Evolutionary conservation across 2,888 invertebrate species (phyloP).

Genomic region (Cantharis lateralis): DNA sequence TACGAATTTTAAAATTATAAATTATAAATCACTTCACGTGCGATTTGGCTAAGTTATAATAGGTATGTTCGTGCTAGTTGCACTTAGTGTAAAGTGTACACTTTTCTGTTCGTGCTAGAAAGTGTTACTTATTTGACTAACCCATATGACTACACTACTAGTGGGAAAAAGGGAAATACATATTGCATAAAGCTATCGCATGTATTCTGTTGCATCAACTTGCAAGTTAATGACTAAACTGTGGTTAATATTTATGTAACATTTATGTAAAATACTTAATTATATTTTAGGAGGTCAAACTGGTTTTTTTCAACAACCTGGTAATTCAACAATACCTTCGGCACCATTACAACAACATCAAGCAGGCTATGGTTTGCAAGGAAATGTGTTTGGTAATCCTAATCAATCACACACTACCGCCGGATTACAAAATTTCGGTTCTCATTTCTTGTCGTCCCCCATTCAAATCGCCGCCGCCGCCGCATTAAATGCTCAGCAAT

Average conservation of each 20-base stretch:
- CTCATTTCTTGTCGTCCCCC: constrained; percentile 65
- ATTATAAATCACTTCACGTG: no score
- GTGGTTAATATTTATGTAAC: neutral
- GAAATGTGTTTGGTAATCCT: constrained; percentile 57
- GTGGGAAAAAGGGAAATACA: no score
- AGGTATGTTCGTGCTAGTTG: no score
- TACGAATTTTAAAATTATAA: no score
- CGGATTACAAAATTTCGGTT: constrained; percentile 59
- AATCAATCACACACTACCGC: constrained; percentile 56
- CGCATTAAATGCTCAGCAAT: constrained; percentile 65
- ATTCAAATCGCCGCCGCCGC: constrained; percentile 68
- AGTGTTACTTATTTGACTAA: no score
- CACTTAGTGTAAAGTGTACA: no score
- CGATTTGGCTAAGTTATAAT: no score
- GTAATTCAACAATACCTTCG: constrained; percentile 54
- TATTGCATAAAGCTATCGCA: no score
- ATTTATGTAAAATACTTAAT: neutral
- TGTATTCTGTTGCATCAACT: no score
- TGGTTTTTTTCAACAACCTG: constrained; percentile 59
- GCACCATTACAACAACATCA: constrained; percentile 54
- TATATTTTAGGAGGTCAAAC: constrained; percentile 54
- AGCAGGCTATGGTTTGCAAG: constrained; percentile 58
- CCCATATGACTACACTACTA: no score
- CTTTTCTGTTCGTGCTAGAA: no score
- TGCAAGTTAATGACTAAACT: neutral